These are phyloP conservation scores for Manacus vitellinus DNA, from an alignment of 2,113 vertebrate genomes.

Conservation along the genomic window DNA sequence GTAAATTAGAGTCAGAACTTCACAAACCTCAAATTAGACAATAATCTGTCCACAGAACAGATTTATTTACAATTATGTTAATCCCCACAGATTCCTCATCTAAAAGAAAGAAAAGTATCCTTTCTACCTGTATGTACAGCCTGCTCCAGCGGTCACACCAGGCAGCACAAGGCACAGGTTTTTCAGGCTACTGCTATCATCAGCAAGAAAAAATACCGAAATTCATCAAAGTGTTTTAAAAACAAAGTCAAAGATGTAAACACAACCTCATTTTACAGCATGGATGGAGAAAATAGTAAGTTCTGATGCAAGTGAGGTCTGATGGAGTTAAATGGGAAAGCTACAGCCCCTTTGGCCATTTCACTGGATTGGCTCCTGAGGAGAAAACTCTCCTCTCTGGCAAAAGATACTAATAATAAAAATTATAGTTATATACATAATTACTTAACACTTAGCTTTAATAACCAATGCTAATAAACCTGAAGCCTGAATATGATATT, in stretches of 20 bases:
- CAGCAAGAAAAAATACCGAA: not conserved
- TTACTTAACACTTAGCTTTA: slow-evolving; percentile 8
- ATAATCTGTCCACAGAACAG: not conserved
- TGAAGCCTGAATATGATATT: not conserved
- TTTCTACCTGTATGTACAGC: not conserved
- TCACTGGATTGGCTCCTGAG: not conserved
- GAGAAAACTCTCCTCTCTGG: not conserved
- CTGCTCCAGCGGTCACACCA: not conserved
- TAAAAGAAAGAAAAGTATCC: not conserved
- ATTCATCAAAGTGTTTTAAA: not conserved
- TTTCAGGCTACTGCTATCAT: not conserved
- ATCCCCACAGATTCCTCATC: not conserved
- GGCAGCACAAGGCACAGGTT: not conserved
- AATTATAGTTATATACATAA: not conserved
- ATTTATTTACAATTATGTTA: slow-evolving; percentile 10
- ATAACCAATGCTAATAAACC: slow-evolving; percentile 41
- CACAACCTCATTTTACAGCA: not conserved
- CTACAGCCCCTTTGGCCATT: not conserved
- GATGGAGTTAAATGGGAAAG: not conserved
- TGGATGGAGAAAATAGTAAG: not conserved
- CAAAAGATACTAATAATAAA: slow-evolving; percentile 26
- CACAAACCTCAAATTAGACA: not conserved
- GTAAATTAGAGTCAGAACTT: not conserved
- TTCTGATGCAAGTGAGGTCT: not conserved
- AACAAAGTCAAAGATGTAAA: not conserved